Base-by-base conservation (phyloP, 37 sponge, comb jelly and placozoan species). In the Haliclona indistincta region DNA sequence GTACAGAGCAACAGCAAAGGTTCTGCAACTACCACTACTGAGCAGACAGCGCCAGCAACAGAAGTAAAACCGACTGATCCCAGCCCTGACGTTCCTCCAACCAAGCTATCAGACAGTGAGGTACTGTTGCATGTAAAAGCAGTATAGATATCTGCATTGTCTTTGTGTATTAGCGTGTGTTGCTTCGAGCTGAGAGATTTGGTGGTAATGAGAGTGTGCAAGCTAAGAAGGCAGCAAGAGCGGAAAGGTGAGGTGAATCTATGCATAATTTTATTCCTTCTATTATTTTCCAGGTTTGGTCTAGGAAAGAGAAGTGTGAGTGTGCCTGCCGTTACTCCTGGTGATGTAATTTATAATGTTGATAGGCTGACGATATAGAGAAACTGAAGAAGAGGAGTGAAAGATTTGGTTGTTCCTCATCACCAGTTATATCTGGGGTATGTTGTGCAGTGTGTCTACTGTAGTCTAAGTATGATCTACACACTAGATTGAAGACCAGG, bases 191-290 rank as follows among this genome's bases (percentile, higher is more conserved):
- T 54, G 51, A 83, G 73, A 77, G 79, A 71, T 92, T 92, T 87
- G 93, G 93, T n/a, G 76, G 17, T 28, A 73, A 71, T 35, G 49
- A 40, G 22, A 86, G 87, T 54, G 82, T 77, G 29, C 77, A 77
- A 23, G 89, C 85, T 4, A 93, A 93, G 81, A 93, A 93, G 63
- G 36, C 62, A 49, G 81, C 85, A 23, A 39, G 93, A 29, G 85
- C 81, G n/a, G 74, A 93, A 36, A 88, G 89, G 88, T 93, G 29
- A 32, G 44, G 15, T 17, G 54, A 23, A 8, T 34, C 15, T 26
- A 37, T 56, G 6, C 60, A 35, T 7, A 11, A 52, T 4, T 51
- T 4, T 38, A 17, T 8, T 3, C 38, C 37, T 29, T 71, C 55
- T 39, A 70, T 33, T 13, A 22, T 63, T 49, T 38, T 53, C 10